Base-by-base conservation (phyloP, 1,140 invertebrate species). In the Dinoponera quadriceps region DNA sequence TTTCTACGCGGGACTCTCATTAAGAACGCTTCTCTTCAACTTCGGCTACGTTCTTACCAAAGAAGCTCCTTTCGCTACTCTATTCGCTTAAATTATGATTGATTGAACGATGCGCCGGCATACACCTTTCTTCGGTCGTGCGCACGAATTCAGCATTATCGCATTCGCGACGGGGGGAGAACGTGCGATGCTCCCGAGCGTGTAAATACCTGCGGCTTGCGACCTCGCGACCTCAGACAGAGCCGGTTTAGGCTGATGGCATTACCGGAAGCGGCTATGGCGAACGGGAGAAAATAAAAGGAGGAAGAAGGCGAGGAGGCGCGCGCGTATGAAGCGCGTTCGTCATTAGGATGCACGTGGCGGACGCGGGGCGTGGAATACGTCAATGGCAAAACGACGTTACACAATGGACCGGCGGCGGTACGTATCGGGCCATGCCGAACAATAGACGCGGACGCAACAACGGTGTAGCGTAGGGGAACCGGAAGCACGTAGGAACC, bases 401-500 rank as follows among this genome's bases (percentile, higher is more conserved):
- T 90, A 77, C 82, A 92, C 91, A 90, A 91, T 90, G 87, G 85
- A 44, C 38, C 87, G 75, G 63, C 69, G 38, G 18, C 7, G 65
- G 7, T 25, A 71, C 65, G 68, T 90, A 91, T 91, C 88, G 90
- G 88, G 87, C 90, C 90, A 90, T 90, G 89, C 89, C 90, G 92
- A 93, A 93, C 92, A 93, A 93, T 91, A 85, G 90, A 83, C 83
- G 69, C 77, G 63, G 51, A 60, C 38, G 38, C 38, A 44, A 44
- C 38, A 11, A 14, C 78, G 51, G 71, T 59, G 83, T 44, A 44
- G 38, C 68, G 87, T 89, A 90, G 88, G 88, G 89, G 86, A 81
- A 89, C 92, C 92, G 92, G 92, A 93, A 93, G 69, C 81, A 88
- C 85, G 85, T 90, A 83, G 84, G 89, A 88, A 90, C 86, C 86